Percentiles rank a stretch among this genome's conserved stretches.
Evolutionary conservation across 2,113 vertebrate species (phyloP).

Genomic region (Gadus chalcogrammus): DNA sequence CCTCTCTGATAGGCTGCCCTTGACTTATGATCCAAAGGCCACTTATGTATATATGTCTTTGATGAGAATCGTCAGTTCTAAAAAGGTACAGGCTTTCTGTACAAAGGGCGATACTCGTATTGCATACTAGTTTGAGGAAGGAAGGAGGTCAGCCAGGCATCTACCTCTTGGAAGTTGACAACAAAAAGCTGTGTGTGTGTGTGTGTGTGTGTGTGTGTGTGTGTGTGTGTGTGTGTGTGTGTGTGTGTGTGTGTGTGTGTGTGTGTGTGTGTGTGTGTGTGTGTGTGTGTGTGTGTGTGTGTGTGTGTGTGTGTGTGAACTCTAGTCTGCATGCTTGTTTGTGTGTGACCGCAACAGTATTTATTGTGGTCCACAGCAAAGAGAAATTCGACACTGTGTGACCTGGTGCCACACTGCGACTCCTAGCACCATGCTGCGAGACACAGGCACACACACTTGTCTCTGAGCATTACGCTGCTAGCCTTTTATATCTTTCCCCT

Average conservation of each 20-base stretch:
- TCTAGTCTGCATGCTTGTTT: not conserved
- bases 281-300: slow-evolving; percentile 1
- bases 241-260: slow-evolving; percentile 2
- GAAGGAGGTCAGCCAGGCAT: too few relatives aligned
- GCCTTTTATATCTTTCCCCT: slow-evolving; percentile 37
- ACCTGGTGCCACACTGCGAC: not conserved
- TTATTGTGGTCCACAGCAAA: too few relatives aligned
- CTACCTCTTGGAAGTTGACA: too few relatives aligned
- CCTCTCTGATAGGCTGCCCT: too few relatives aligned
- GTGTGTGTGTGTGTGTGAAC: not conserved
- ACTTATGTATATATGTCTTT: too few relatives aligned
- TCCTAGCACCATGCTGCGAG: not conserved
- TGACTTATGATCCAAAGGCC: too few relatives aligned
- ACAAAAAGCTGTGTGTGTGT: slow-evolving; percentile 19
- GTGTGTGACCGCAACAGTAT: too few relatives aligned
- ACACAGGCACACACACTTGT: not conserved
- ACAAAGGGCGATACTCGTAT: too few relatives aligned
- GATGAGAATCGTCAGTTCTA: too few relatives aligned
- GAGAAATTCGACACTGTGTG: slow-evolving; percentile 6
- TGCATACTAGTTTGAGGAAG: too few relatives aligned
- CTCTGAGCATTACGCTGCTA: slow-evolving; percentile 14
- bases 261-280: not conserved
- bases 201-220: not conserved
- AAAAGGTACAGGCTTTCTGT: too few relatives aligned
- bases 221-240: slow-evolving; percentile 7